A percentile compares a stretch with the other conserved stretches of the same genome.
Conservation (phyloP, 2,113 vertebrate species). For the Myiopsitta monachus region DNA sequence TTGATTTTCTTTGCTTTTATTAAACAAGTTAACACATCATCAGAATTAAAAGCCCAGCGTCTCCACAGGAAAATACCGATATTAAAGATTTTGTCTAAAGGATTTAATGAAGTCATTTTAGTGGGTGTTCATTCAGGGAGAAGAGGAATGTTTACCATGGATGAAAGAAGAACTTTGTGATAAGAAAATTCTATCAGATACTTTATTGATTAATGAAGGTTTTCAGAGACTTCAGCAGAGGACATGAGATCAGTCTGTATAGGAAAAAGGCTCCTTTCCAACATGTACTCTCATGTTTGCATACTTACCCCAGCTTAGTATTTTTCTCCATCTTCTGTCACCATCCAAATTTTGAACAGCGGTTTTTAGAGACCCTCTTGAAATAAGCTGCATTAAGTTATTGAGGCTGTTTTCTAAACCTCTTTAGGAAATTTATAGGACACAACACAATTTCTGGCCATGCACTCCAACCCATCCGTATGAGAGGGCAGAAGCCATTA, state of each 20-base stretch:
- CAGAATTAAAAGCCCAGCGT: neutral
- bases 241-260: neutral
- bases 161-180: neutral
- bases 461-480: fast-evolving
- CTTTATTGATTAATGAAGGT: neutral
- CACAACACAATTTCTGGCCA: neutral
- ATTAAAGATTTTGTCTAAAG: neutral
- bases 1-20: neutral
- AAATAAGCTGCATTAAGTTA: neutral
- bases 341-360: neutral
- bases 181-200: neutral
- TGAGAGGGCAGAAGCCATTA: neutral
- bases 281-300: neutral
- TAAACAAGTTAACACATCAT: neutral
- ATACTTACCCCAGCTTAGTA: neutral
- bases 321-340: neutral
- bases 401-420: neutral
- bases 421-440: neutral
- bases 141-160: neutral
- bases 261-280: neutral
- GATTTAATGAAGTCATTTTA: neutral
- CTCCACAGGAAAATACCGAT: neutral
- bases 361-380: neutral
- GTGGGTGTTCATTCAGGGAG: neutral
- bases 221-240: neutral